Conservation (phyloP, 2,888 invertebrate genomes). For the Nezara viridula region DNA sequence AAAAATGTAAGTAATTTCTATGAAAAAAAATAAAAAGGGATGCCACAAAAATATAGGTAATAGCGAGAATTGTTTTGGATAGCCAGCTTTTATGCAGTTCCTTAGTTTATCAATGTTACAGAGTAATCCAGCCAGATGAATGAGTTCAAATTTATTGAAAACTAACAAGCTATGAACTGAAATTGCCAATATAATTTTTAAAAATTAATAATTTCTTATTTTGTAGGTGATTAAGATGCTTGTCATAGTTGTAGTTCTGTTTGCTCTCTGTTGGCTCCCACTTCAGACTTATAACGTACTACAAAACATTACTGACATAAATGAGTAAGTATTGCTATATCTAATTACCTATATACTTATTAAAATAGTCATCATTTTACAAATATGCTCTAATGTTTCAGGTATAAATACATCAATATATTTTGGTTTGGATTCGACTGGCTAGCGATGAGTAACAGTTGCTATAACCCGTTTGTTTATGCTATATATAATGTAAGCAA, state of each 20-base stretch:
- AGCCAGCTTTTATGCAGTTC: neutral
- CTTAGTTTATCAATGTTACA: too few relatives aligned
- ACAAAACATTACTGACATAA: slow-evolving; percentile 68
- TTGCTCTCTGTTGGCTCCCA: slow-evolving; percentile 73
- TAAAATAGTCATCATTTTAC: neutral
- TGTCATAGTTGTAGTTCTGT: slow-evolving; percentile 72
- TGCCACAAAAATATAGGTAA: too few relatives aligned
- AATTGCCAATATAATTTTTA: too few relatives aligned
- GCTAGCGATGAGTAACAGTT: slow-evolving; percentile 74
- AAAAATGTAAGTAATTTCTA: neutral
- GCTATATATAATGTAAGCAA: slow-evolving; percentile 73
- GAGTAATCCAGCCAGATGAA: too few relatives aligned
- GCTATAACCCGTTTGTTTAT: slow-evolving; percentile 75
- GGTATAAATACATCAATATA: slow-evolving; percentile 72
- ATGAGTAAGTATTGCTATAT: slow-evolving; percentile 66
- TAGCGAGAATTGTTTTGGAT: neutral
- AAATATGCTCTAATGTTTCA: slow-evolving; percentile 66
- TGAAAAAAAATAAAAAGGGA: neutral
- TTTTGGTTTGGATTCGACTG: slow-evolving; percentile 74
- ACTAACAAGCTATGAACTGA: too few relatives aligned
- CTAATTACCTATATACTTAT: neutral
- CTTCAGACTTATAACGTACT: slow-evolving; percentile 70
- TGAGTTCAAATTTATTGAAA: too few relatives aligned
- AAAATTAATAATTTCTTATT: slow-evolving; percentile 23
- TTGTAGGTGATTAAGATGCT: slow-evolving; percentile 74